phyloP scores from a whole-genome alignment of 2,888 invertebrate species.

The Microplitis deprimator region DNA sequence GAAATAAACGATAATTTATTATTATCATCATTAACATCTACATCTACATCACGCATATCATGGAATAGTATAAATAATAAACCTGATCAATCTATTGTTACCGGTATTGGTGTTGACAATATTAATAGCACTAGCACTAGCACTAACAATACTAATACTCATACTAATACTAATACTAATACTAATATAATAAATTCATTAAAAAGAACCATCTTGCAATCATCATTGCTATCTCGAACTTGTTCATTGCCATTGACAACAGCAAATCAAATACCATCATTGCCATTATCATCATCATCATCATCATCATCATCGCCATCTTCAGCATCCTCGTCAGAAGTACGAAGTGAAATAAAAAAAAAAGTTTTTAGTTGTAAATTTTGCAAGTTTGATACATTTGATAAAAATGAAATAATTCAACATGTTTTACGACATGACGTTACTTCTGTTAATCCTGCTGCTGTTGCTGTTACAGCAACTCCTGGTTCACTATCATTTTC shows the following conservation, averaged over 20 bases:
- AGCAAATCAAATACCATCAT: too few species aligned
- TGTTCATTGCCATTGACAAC: too few species aligned
- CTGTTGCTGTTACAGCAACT: background rate
- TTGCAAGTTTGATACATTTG: constrained; percentile 13
- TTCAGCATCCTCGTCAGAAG: background rate
- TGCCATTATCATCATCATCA: background rate
- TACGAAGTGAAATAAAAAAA: background rate
- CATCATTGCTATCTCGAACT: background rate
- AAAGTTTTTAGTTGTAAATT: constrained; percentile 10
- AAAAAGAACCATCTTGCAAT: background rate
- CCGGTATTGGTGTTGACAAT: too few species aligned
- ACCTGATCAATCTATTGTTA: too few species aligned
- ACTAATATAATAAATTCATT: background rate
- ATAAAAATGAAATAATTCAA: background rate
- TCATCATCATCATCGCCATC: background rate
- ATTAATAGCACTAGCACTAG: too few species aligned
- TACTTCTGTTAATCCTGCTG: background rate
- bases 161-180: background rate
- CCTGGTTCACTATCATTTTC: background rate
- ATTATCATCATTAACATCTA: background rate
- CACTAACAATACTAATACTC: too few species aligned
- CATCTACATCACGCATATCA: background rate
- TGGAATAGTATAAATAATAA: too few species aligned
- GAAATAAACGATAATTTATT: too few species aligned
- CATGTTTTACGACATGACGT: constrained; percentile 1